Percentiles rank a stretch among this genome's conserved stretches.
Conservation (phyloP, 2,113 vertebrate genomes). For the Chloebia gouldiae region DNA sequence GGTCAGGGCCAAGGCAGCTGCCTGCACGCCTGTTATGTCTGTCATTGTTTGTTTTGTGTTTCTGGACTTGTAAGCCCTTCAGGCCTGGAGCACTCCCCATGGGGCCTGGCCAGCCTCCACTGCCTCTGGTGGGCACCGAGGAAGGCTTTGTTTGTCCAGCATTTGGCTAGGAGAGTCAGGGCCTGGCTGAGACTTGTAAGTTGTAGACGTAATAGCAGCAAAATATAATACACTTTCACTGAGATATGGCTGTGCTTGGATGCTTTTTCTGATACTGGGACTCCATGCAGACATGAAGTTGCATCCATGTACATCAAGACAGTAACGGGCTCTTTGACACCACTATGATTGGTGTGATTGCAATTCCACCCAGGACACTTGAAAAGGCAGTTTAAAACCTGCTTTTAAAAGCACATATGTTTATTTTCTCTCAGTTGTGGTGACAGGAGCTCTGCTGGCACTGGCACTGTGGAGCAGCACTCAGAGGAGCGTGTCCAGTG, state of each 20-base stretch:
- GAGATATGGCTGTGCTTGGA: neutral
- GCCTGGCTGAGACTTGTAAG: neutral
- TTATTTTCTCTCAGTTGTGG: neutral
- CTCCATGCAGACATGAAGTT: neutral
- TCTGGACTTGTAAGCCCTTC: slow-evolving; percentile 32
- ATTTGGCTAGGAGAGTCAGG: neutral
- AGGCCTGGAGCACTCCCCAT: neutral
- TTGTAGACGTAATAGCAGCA: neutral
- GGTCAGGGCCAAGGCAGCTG: slow-evolving; percentile 62
- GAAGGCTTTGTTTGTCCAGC: neutral
- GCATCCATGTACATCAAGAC: neutral
- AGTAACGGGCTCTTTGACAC: neutral
- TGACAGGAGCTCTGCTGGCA: neutral
- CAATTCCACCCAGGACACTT: rapidly evolving
- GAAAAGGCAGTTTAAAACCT: neutral
- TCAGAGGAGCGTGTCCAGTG: rapidly evolving
- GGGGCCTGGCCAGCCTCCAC: neutral
- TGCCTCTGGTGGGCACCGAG: neutral
- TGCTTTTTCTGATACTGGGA: neutral
- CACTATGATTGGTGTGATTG: neutral
- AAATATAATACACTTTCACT: neutral
- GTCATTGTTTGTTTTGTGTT: slow-evolving; percentile 57
- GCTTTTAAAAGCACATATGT: neutral
- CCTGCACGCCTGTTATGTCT: slow-evolving; percentile 43
- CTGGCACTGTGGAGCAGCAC: rapidly evolving